phyloP scores from a whole-genome alignment of 2,888 invertebrate genomes.

The Torymus tubicola region DNA sequence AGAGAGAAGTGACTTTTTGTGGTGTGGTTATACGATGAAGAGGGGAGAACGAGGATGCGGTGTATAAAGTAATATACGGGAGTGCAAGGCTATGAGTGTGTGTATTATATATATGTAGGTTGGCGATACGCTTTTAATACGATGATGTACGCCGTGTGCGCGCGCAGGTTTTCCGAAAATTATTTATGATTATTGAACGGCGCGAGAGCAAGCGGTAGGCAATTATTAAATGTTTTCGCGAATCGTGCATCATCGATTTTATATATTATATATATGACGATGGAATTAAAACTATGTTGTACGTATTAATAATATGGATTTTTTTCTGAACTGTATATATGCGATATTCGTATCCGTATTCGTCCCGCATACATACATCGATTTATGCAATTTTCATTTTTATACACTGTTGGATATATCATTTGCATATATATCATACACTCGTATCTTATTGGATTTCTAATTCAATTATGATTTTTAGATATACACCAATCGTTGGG shows the following conservation, averaged over 20 bases:
- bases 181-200: constrained; percentile 47
- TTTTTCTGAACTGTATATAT: not conserved
- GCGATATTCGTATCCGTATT: not conserved
- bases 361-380: no score
- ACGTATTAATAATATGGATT: not conserved
- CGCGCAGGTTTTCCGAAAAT: not conserved
- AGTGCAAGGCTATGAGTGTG: not conserved
- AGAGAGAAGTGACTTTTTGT: no score
- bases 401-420: no score
- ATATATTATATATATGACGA: not conserved
- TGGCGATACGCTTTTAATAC: constrained; percentile 7
- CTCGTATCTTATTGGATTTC: no score
- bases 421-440: no score
- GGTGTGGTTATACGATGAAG: no score
- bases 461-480: no score
- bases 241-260: constrained; percentile 13
- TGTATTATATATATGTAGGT: not conserved
- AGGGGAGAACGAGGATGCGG: no score
- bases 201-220: not conserved
- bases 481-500: no score
- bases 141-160: constrained; percentile 30
- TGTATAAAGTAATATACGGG: not conserved
- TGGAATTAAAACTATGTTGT: not conserved
- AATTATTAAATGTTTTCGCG: constrained; percentile 27
- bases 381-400: no score